Conservation (phyloP, 1,140 invertebrate genomes). For the Alviniconcha marisindica region DNA sequence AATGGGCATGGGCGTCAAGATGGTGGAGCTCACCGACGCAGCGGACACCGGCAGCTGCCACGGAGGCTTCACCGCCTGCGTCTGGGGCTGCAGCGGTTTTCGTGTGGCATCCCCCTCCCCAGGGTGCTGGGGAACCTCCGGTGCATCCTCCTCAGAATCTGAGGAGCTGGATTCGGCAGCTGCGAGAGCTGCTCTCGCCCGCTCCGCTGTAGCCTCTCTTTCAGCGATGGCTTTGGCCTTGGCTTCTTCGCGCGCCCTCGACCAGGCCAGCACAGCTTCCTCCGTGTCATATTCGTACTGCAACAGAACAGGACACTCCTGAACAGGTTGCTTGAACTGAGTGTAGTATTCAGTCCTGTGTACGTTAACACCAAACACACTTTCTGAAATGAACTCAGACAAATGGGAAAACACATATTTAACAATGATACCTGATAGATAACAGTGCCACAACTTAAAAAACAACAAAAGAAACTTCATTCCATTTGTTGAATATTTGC, state of each 20-base stretch:
- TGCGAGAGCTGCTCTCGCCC: conserved; percentile 16
- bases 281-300: conserved; percentile 67
- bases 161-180: conserved; percentile 15
- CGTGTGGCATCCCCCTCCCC: background rate
- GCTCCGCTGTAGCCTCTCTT: conserved; percentile 25
- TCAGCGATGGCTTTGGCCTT: conserved; percentile 40
- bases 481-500: no score
- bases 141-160: conserved; percentile 30
- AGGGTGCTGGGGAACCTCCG: conserved; percentile 30
- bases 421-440: no score
- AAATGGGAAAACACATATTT: no score
- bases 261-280: conserved; percentile 63
- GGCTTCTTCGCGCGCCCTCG: conserved; percentile 54
- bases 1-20: conserved; percentile 57
- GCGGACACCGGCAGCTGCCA: conserved; percentile 27
- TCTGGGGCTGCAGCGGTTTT: background rate
- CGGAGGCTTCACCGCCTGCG: conserved; percentile 27
- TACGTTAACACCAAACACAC: no score
- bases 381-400: no score
- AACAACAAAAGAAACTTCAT: no score
- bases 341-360: no score
- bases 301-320: conserved; percentile 20
- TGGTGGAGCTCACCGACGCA: conserved; percentile 49
- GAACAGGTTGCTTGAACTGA: no score
- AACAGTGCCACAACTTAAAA: background rate